A percentile compares a stretch with the other conserved stretches of the same genome.
Evolutionary conservation across 2,888 invertebrate genomes (phyloP).

Genomic region (Oscheius myriophilus): DNA sequence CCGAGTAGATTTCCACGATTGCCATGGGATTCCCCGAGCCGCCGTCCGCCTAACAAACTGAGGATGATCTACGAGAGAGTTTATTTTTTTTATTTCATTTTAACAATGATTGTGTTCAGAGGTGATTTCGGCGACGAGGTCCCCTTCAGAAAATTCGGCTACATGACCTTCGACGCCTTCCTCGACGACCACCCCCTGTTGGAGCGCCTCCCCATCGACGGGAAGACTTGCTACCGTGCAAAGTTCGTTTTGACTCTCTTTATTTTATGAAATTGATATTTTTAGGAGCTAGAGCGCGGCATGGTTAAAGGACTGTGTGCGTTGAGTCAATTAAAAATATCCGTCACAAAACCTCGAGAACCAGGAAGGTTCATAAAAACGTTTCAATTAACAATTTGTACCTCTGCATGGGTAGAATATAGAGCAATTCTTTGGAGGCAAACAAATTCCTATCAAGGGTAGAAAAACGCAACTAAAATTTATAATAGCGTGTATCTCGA

Average conservation of each 20-base stretch:
- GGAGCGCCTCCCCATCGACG: not conserved
- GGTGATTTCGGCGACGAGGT: conserved; percentile 22
- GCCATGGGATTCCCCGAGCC: conserved; percentile 17
- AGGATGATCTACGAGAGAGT: conserved; percentile 14
- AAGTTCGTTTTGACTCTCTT: not conserved
- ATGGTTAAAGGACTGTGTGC: no score
- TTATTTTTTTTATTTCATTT: not conserved
- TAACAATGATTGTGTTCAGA: not conserved
- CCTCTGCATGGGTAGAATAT: no score
- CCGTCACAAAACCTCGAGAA: no score
- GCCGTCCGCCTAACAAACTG: conserved; percentile 8
- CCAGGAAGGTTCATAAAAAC: no score
- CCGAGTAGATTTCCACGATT: conserved; percentile 16
- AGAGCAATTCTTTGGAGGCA: no score
- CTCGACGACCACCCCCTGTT: conserved; percentile 26
- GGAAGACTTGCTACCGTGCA: conserved; percentile 18
- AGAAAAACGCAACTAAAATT: no score
- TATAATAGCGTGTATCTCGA: no score
- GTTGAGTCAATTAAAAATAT: no score
- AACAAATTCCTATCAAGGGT: no score
- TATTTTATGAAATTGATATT: not conserved
- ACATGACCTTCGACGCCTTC: conserved; percentile 7
- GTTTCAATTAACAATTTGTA: no score
- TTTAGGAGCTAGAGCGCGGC: not conserved
- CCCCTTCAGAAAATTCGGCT: conserved; percentile 21